Percentiles rank a stretch among this genome's conserved stretches.
phyloP scores from a whole-genome alignment of 2,113 vertebrate species.

The Phrynocephalus versicolor region DNA sequence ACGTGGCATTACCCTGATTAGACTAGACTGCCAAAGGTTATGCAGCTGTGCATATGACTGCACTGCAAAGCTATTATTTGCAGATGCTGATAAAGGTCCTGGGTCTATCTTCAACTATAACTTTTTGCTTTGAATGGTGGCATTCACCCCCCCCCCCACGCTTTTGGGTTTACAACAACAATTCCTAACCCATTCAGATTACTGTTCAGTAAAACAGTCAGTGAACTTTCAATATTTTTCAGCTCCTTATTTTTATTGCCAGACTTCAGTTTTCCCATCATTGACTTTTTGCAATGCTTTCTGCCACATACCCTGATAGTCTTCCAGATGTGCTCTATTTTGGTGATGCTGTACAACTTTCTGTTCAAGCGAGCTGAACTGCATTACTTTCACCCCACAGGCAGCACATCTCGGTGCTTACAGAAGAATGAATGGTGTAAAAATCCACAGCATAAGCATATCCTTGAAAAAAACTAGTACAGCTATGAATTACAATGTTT shows the following conservation, averaged over 20 bases:
- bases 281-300: neutral
- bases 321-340: neutral
- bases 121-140: too few species aligned
- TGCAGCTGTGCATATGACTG: too few species aligned
- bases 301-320: neutral
- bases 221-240: neutral
- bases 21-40: too few species aligned
- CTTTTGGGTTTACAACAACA: neutral
- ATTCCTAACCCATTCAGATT: neutral
- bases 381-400: neutral
- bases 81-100: too few species aligned
- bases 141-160: too few species aligned
- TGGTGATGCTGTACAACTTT: neutral
- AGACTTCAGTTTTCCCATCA: accelerated
- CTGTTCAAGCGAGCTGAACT: accelerated
- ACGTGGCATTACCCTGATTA: too few species aligned
- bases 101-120: too few species aligned
- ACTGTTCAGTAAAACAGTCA: slow-evolving; percentile 12
- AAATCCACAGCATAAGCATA: slow-evolving; percentile 7
- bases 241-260: neutral
- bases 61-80: too few species aligned
- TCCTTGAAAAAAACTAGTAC: slow-evolving; percentile 22
- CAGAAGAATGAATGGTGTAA: slow-evolving; percentile 2
- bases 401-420: neutral
- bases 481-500: accelerated